Conservation (phyloP, 2,113 vertebrate genomes). For the Chloropsis cyanopogon region DNA sequence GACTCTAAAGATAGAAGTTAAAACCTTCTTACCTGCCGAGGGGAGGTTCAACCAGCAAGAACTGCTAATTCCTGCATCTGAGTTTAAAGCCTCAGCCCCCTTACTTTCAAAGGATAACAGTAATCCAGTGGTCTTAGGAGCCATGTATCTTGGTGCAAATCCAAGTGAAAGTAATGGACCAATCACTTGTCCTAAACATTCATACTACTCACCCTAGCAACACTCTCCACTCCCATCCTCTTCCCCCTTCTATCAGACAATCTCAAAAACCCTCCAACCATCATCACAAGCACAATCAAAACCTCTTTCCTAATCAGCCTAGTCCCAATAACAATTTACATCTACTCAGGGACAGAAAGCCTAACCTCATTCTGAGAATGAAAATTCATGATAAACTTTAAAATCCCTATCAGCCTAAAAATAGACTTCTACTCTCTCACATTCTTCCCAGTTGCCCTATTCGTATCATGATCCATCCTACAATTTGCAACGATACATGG, state of each 20-base stretch:
- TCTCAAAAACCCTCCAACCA: background rate
- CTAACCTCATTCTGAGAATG: rapidly evolving
- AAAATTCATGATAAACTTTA: background rate
- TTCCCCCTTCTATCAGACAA: rapidly evolving
- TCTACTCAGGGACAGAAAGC: rapidly evolving
- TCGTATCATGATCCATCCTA: background rate
- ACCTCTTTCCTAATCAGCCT: rapidly evolving
- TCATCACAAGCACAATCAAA: rapidly evolving
- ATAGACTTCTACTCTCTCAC: background rate
- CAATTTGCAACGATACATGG: background rate
- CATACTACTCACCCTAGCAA: rapidly evolving
- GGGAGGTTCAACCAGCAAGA: background rate
- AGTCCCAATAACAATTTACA: rapidly evolving
- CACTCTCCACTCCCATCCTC: rapidly evolving
- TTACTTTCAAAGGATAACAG: background rate
- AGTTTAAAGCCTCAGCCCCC: background rate
- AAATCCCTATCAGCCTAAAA: background rate
- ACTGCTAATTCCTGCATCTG: background rate
- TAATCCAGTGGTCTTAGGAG: background rate
- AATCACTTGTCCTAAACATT: rapidly evolving
- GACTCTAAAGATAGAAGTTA: background rate
- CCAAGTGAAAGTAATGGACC: background rate
- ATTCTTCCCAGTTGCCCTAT: background rate
- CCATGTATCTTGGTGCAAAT: background rate
- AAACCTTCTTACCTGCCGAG: background rate